A percentile compares a stretch with the other conserved stretches of the same genome.
Conservation (phyloP, 2,888 invertebrate genomes). For the Rhopalosiphum nymphaeae region DNA sequence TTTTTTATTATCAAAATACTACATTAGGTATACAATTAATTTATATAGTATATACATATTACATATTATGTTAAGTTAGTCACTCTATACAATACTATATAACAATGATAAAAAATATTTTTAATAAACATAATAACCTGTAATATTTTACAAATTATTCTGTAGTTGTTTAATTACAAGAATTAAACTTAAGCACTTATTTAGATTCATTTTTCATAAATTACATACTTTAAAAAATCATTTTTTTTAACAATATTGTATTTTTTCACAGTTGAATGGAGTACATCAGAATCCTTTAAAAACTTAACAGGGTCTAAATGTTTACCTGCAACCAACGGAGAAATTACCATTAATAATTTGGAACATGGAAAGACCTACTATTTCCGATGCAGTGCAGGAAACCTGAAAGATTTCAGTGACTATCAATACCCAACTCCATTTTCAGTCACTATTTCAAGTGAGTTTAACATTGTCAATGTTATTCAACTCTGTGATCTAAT, state of each 20-base stretch:
- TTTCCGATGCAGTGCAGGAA: slow-evolving; percentile 92
- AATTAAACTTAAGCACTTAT: not conserved
- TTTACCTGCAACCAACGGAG: slow-evolving; percentile 50
- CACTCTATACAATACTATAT: not conserved
- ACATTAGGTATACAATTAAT: not conserved
- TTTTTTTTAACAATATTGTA: not conserved
- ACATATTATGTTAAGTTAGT: not conserved
- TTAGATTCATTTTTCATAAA: not conserved
- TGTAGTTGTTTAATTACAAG: not conserved
- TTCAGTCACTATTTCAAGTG: slow-evolving; percentile 91
- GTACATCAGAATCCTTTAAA: slow-evolving; percentile 85
- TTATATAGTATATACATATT: not conserved
- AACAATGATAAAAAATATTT: not conserved
- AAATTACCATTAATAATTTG: slow-evolving; percentile 76
- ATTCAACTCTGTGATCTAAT: not conserved
- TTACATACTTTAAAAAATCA: not conserved
- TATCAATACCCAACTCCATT: slow-evolving; percentile 83
- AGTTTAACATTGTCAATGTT: slow-evolving; percentile 71
- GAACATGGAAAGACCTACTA: slow-evolving; percentile 89
- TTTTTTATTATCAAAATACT: not conserved
- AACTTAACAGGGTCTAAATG: slow-evolving; percentile 81
- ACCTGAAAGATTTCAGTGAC: slow-evolving; percentile 90
- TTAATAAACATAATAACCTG: not conserved
- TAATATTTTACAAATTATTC: not conserved
- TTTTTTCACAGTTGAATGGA: slow-evolving; percentile 87